Conservation (phyloP, 2,113 vertebrate genomes). For the Octodon degus region DNA sequence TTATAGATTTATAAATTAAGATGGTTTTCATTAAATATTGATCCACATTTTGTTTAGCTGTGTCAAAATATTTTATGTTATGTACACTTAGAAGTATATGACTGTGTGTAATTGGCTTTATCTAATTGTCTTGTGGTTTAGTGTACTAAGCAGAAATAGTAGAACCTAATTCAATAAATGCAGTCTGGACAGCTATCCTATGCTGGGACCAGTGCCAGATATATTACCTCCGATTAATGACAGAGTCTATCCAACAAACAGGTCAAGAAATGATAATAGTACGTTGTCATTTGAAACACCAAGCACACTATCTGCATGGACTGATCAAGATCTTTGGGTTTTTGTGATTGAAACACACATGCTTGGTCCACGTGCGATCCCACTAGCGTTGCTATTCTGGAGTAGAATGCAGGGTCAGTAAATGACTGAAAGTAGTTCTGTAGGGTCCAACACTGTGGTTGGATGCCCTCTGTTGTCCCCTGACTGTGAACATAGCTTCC, state of each 20-base stretch:
- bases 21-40: not conserved
- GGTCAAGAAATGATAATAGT: not conserved
- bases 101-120: not conserved
- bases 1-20: not conserved
- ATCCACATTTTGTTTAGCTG: not conserved
- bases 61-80: conserved; percentile 24
- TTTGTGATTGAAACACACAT: not conserved
- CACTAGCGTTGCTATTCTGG: not conserved
- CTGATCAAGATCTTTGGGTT: not conserved
- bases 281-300: not conserved
- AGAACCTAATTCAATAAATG: not conserved
- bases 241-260: not conserved
- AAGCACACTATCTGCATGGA: not conserved
- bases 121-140: not conserved
- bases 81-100: not conserved
- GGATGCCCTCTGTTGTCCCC: not conserved
- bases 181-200: not conserved
- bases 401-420: not conserved
- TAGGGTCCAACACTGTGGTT: too few relatives aligned
- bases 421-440: not conserved
- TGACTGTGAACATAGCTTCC: not conserved
- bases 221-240: not conserved
- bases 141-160: not conserved
- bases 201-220: not conserved
- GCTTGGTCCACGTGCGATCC: not conserved